Base-by-base conservation (phyloP, 2,113 vertebrate species). In the Delphinapterus leucas region DNA sequence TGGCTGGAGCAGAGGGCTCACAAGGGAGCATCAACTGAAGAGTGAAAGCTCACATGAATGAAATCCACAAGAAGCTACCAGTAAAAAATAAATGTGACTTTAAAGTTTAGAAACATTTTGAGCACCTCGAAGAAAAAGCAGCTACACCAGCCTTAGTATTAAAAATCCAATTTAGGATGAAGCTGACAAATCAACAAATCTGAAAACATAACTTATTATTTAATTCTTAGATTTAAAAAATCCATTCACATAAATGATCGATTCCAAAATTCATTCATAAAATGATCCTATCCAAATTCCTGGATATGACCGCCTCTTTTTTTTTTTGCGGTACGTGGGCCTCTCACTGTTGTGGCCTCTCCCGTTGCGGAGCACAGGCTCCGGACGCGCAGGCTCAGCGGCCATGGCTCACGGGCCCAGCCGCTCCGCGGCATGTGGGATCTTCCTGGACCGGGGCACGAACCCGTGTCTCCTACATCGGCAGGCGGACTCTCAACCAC, bases 161-260 rank as follows among this genome's bases (percentile, higher is more conserved):
- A 89, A 47, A 73, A 68, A 88, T 71, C 14, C 79, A 53, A 49
- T 14, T 91, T 80, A 81, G 23, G 38, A 73, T 26, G 25, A 94
- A 71, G 47, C 38, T 80, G 23, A 60, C 60, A 90, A 93, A 81
- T 80, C 26, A 70, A 94, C 33, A 58, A 87, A 79, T 82, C 36
- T 82, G 63, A 97, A 85, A 89, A 90, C 13, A 86, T 18, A 88
- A 81, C 23, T 11, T 60, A 76, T n/a, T 74, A 85, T 49, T 93
- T 84, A 95, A 91, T 91, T 80, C 47, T 87, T 77, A 85, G 36
- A 38, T 58, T 79, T 70, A 53, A 86, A 95, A 89, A 73, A 86
- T 73, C n/a, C 26, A 85, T 38, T 97, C 44, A n/a, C 26, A 36
- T 58, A 82, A 79, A 36, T 23, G 65, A 92, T 70, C 25, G 36